Evolutionary conservation across 2,888 invertebrate genomes (phyloP), one percentile per base, ranked within the genome.

Genomic region (Hydroisotoma schaefferi): DNA sequence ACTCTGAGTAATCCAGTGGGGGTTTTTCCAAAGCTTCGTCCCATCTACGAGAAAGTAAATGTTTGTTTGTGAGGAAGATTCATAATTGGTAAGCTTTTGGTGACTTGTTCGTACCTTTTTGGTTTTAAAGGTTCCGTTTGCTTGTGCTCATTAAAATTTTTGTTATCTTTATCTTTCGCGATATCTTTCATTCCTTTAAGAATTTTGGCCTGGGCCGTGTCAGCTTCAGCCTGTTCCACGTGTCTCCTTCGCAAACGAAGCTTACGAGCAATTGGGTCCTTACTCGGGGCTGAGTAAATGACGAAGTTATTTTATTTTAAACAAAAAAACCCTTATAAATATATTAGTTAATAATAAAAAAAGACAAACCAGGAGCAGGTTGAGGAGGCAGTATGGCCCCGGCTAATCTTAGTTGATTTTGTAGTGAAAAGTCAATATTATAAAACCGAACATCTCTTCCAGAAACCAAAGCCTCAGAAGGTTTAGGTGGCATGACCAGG

Each of bases 381-480:
- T 83, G 81, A 1, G 88, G 85, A 1, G 89, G 87, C 8, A 89
- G 85, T 61, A 87, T 87, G 0, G 94, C 94, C 0, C 95, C 95
- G 22, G 95, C 95, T 67, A 94, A 78, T 67, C 91, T 83, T 57
- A 99, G 79, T 77, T 99, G 99, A 73, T 94, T 89, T 81, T 94
- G 93, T 65, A 99, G 81, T 0, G 97, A 95, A 80, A 99, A 99
- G 80, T 99, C 99, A 59, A 99, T 95, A 75, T 99, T 99, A 78
- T 99, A 99, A 79, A 90, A 99, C 59, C 81, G 79, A 38, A 78
- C 72, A 76, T 91, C 90, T 51, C 92, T 78, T 0, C 91, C 92
- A 40, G 89, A 82, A 1, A 90, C 88, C 27, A 85, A 80, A 76
- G 92, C 87, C 65, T 81, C 81, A 18, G 85, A 86, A 0, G 98